Evolutionary conservation across 1,140 invertebrate genomes (phyloP), one percentile per base, ranked within the genome.

Genomic region (Cotesia glomerata): DNA sequence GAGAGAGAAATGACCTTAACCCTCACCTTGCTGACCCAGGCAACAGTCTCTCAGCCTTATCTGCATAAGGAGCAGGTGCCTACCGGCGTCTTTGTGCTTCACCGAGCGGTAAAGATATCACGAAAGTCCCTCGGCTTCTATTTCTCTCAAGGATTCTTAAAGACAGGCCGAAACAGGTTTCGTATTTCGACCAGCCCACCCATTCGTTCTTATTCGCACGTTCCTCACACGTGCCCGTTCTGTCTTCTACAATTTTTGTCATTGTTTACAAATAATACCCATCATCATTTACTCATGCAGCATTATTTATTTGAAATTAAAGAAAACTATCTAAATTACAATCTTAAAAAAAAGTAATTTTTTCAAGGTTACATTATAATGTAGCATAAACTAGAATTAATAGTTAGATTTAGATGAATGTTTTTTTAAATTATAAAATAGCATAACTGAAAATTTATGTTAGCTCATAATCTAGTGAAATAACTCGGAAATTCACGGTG

Each of bases 61-160:
- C 81, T 81, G 81, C 79, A 81, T 80, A 78, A 79, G 76, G 72
- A 74, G 75, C 81, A 81, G 80, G 81, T 81, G 80, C 76, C 75
- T 70, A 77, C 74, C 78, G 78, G 81, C 77, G 79, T 73, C 80
- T 82, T 82, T 80, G 77, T 74, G 58, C 45, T 56, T 39, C 32
- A 52, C 13, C 9, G 34, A 64, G 52, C 76, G 70, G 71, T 75
- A 64, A 72, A 75, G 74, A 79, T 73, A 79, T 76, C 73, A 69
- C 56, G 72, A 67, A 59, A 59, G 45, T 14, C 49, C 26, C 49
- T 35, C 32, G 18, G 16, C 34, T 39, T 54, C 13, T 11, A 18
- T 16, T 26, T 34, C 45, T 49, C 56, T 35, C n/a, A 9, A 13
- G 16, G 45, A 61, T 61, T 14, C 39, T 59, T 58, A 45, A 67